Evolutionary conservation across 2,797 vertebrate genomes (phyloP), one percentile per base, ranked within the genome.

Genomic region (Naso thynnoides): DNA sequence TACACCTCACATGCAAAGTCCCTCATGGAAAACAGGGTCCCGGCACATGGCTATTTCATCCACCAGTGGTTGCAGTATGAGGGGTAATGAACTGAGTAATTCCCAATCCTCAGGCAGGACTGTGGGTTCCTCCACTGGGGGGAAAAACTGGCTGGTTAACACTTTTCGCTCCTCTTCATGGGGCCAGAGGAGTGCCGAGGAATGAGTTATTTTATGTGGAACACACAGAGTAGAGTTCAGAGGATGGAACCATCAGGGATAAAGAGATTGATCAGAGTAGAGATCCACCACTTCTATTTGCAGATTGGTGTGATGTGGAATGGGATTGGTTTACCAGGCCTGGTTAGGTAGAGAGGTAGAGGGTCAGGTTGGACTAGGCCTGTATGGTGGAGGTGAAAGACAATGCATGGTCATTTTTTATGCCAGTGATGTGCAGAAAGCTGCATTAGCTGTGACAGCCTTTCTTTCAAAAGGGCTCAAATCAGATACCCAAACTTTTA

Each of bases 71-170:
- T 90, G 77, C 86, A 80, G 82, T 78, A 89, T 88, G 86, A 91
- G 83, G 64, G 79, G 88, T 91, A 93, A 93, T 93, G 91, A 91
- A 86, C 72, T 91, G 87, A 87, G 76, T 88, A 86, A 91, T 91
- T 85, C 83, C 79, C 81, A 74, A 73, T 89, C 81, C 86, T 88
- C 82, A 65, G 83, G 83, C 78, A 77, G 77, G 81, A 81, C 83
- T 77, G 68, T 57, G 61, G 78, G 63, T 68, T 81, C 70, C 66
- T 85, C 73, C 58, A 39, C 8, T 50, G 44, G 56, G 70, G 53
- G 44, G 76, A 5, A 61, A 67, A 78, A 70, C 61, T 69, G 76
- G 29, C 70, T 82, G 79, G 59, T 83, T 88, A 86, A 80, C 70
- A 83, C 76, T 78, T 84, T 77, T 78, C 19, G 4, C 66, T 75